phyloP scores from a whole-genome alignment of 2,797 vertebrate genomes.

The Hapalemur alaotrensis region DNA sequence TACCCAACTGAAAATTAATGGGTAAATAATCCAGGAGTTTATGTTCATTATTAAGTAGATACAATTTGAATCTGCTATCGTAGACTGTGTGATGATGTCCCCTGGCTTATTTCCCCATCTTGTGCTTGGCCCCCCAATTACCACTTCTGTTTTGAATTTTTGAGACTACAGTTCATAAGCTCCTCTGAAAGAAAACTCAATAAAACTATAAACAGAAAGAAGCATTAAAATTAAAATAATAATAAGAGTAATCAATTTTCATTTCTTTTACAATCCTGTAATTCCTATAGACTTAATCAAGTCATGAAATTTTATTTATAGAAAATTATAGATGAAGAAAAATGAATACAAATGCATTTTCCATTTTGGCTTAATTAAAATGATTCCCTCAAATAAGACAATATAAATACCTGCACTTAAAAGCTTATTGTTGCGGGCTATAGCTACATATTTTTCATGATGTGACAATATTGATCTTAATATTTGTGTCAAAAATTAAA shows the following conservation, averaged over 20 bases:
- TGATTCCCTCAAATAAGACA: conserved; percentile 8
- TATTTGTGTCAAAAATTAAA: conserved; percentile 21
- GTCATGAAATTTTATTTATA: conserved; percentile 53
- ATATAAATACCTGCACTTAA: conserved; percentile 18
- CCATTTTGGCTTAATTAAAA: conserved; percentile 61
- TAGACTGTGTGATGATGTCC: background rate
- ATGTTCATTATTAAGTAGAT: background rate
- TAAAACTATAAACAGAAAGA: conserved; percentile 30
- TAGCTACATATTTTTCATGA: background rate
- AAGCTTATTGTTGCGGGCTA: conserved; percentile 3
- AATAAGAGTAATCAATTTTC: conserved; percentile 54
- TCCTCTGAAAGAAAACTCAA: conserved; percentile 36
- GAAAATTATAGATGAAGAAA: conserved; percentile 45
- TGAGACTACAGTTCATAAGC: background rate
- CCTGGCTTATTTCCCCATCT: background rate
- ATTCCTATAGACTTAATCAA: conserved; percentile 55
- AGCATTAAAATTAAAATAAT: conserved; percentile 45
- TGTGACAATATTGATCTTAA: background rate
- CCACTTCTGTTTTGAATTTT: background rate
- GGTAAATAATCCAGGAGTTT: background rate
- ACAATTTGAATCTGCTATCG: background rate
- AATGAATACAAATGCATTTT: conserved; percentile 43
- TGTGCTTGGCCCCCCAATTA: background rate
- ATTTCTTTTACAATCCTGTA: conserved; percentile 53
- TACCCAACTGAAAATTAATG: background rate